A percentile compares a stretch with the other conserved stretches of the same genome.
Evolutionary conservation across 2,888 invertebrate genomes (phyloP).

Genomic region (Lepidonotus clava): DNA sequence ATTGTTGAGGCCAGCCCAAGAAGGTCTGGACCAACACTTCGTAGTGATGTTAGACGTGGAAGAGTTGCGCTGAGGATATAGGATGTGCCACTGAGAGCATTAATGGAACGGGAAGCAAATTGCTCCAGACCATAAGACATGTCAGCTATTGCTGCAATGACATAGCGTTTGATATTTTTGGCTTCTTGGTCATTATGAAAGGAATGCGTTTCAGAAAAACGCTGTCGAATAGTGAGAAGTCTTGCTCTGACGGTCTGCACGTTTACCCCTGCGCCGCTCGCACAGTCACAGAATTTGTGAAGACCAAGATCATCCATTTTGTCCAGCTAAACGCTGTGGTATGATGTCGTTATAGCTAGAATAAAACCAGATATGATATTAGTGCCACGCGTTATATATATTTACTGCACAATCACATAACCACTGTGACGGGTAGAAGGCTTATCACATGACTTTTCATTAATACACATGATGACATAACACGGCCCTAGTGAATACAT

Average conservation of each 20-base stretch:
- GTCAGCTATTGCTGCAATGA: slow-evolving; percentile 1
- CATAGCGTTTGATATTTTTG: neutral
- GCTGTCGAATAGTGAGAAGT: neutral
- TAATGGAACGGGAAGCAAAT: neutral
- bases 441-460: too few relatives aligned
- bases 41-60: neutral
- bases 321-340: too few relatives aligned
- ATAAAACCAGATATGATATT: too few relatives aligned
- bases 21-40: neutral
- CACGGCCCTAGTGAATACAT: too few relatives aligned
- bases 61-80: slow-evolving; percentile 9
- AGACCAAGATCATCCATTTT: slow-evolving; percentile 5
- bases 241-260: neutral
- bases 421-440: too few relatives aligned
- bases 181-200: neutral
- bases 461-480: too few relatives aligned
- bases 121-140: slow-evolving; percentile 17
- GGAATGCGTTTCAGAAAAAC: neutral
- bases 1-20: slow-evolving; percentile 2
- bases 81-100: slow-evolving; percentile 4
- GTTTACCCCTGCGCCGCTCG: neutral
- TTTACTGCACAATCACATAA: too few relatives aligned
- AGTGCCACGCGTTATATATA: too few relatives aligned
- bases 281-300: slow-evolving; percentile 21
- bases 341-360: too few relatives aligned